A percentile compares a stretch with the other conserved stretches of the same genome.
These are phyloP conservation scores for Villa cingulata DNA, from an alignment of 2,888 invertebrate species.

Conservation along the genomic window DNA sequence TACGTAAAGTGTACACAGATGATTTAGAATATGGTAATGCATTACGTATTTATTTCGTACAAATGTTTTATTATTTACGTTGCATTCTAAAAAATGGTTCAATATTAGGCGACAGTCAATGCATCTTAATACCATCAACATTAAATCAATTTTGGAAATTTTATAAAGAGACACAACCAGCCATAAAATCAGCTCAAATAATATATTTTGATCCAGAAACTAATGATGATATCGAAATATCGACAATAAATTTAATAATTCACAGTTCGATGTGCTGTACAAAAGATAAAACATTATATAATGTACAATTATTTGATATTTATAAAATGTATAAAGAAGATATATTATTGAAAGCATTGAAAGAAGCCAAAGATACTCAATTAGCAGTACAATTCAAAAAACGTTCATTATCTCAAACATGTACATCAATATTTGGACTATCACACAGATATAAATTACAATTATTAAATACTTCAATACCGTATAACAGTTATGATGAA, in stretches of 20 bases:
- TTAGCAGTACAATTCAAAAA: conserved; percentile 14
- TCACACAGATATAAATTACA: conserved; percentile 35
- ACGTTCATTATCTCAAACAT: conserved; percentile 23
- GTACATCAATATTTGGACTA: conserved; percentile 27
- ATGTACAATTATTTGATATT: conserved; percentile 53
- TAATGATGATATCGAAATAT: conserved; percentile 39
- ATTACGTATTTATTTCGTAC: conserved; percentile 29
- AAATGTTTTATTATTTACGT: conserved; percentile 26
- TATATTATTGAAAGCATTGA: conserved; percentile 45
- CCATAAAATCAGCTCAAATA: conserved; percentile 4
- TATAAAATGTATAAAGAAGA: conserved; percentile 59
- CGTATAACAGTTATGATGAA: conserved; percentile 23
- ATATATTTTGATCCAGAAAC: conserved; percentile 31
- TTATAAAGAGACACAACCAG: conserved; percentile 13
- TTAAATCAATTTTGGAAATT: conserved; percentile 26
- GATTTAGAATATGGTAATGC: conserved; percentile 25
- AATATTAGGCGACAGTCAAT: conserved; percentile 9
- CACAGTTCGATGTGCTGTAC: conserved; percentile 51
- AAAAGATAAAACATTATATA: conserved; percentile 47
- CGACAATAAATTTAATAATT: conserved; percentile 44
- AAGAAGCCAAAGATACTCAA: conserved; percentile 41
- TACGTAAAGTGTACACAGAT: conserved; percentile 25
- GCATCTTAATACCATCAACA: conserved; percentile 25
- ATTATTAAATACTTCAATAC: conserved; percentile 26
- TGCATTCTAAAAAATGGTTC: conserved; percentile 23